Evolutionary conservation across 2,888 invertebrate genomes (phyloP).

Genomic region (Griposia aprilina): DNA sequence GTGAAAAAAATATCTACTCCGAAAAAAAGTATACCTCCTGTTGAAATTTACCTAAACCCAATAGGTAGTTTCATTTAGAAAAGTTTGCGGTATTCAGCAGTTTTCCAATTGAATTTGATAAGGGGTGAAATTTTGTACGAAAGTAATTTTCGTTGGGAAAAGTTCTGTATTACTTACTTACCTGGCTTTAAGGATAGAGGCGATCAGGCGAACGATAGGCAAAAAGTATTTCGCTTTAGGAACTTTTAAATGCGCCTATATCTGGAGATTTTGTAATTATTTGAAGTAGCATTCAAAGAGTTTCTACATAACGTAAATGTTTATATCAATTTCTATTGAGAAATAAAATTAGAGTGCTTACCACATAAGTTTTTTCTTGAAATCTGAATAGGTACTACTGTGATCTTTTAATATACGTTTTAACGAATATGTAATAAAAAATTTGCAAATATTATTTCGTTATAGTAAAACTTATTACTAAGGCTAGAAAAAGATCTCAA

Average conservation of each 20-base stretch:
- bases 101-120: constrained; percentile 79
- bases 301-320: constrained; percentile 40
- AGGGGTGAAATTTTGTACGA: constrained; percentile 77
- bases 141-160: constrained; percentile 76
- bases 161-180: constrained; percentile 76
- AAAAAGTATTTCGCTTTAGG: constrained; percentile 68
- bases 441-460: neutral
- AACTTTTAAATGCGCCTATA: constrained; percentile 56
- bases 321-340: constrained; percentile 27
- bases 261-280: constrained; percentile 52
- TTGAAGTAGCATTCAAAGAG: constrained; percentile 51
- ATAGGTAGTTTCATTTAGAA: constrained; percentile 71
- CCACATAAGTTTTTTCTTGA: neutral
- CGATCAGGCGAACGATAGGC: constrained; percentile 72
- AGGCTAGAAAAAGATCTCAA: neutral
- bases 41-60: constrained; percentile 68
- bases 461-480: neutral
- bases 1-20: constrained; percentile 40
- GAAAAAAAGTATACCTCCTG: constrained; percentile 54
- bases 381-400: neutral
- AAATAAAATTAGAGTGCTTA: constrained; percentile 15
- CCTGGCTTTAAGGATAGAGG: constrained; percentile 74
- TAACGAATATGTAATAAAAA: neutral
- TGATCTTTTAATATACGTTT: neutral
- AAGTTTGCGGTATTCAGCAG: constrained; percentile 75